Percentiles rank a stretch among this genome's conserved stretches.
Evolutionary conservation across 2,888 invertebrate genomes (phyloP).

Genomic region (Sinopyrophorus schimmeli): DNA sequence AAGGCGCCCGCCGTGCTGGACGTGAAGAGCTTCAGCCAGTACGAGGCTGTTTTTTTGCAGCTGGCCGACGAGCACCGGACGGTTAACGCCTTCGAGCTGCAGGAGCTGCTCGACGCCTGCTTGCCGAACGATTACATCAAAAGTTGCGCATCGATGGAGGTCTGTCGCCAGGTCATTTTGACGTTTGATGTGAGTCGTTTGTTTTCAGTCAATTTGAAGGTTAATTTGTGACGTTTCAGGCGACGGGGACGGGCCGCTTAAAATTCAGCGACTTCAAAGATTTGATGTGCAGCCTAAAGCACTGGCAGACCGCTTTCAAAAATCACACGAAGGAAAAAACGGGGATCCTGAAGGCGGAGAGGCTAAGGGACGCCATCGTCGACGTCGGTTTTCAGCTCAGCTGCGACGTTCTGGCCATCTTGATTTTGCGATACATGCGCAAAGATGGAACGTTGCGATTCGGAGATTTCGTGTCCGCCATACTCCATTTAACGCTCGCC

Average conservation of each 20-base stretch:
- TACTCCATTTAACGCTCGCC: constrained; percentile 84
- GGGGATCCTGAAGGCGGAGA: constrained; percentile 84
- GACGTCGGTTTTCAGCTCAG: constrained; percentile 89
- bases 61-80: constrained; percentile 88
- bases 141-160: constrained; percentile 89
- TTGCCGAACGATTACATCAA: constrained; percentile 93
- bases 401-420: constrained; percentile 78
- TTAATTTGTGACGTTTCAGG: constrained; percentile 63
- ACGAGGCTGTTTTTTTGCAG: constrained; percentile 87
- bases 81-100: constrained; percentile 88
- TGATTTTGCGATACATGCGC: constrained; percentile 86
- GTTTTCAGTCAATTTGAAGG: no score
- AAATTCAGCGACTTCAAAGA: constrained; percentile 87
- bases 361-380: constrained; percentile 78
- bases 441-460: constrained; percentile 90
- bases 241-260: constrained; percentile 76
- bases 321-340: constrained; percentile 89
- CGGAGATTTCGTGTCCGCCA: constrained; percentile 89
- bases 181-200: constrained; percentile 81
- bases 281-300: constrained; percentile 86
- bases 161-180: constrained; percentile 86
- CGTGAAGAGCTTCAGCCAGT: constrained; percentile 77
- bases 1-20: constrained; percentile 73
- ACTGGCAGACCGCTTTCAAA: constrained; percentile 90
- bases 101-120: constrained; percentile 87